Percentiles rank a stretch among this genome's conserved stretches.
phyloP scores from a whole-genome alignment of 2,888 invertebrate species.

The Dryocosmus kuriphilus region DNA sequence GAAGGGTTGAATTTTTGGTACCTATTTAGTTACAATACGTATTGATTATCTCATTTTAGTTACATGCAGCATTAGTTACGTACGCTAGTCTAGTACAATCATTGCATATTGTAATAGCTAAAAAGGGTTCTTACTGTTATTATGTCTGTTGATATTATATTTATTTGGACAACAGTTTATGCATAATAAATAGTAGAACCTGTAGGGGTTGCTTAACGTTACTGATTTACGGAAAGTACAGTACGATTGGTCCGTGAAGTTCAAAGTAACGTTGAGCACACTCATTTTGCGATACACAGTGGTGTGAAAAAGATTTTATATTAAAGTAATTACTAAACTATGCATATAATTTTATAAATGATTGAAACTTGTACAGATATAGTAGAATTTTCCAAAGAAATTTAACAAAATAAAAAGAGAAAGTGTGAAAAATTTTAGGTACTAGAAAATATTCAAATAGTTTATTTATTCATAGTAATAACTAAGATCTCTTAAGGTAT shows the following conservation, averaged over 20 bases:
- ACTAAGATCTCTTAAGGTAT: not conserved
- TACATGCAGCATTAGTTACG: too few relatives aligned
- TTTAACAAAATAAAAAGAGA: too few relatives aligned
- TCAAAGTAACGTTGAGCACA: too few relatives aligned
- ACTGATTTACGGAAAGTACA: not conserved
- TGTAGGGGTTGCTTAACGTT: not conserved
- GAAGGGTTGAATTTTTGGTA: not conserved
- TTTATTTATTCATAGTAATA: not conserved
- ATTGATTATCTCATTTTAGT: too few relatives aligned
- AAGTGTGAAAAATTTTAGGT: too few relatives aligned
- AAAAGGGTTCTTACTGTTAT: not conserved
- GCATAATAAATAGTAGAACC: not conserved
- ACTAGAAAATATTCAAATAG: not conserved
- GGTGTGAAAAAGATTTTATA: too few relatives aligned
- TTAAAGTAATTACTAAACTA: too few relatives aligned
- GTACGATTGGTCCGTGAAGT: not conserved
- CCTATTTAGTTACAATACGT: too few relatives aligned
- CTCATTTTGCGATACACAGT: not conserved
- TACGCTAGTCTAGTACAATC: too few relatives aligned
- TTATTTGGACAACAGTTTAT: not conserved
- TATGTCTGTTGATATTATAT: slow-evolving; percentile 3
- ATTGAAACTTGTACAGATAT: too few relatives aligned
- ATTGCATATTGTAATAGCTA: not conserved
- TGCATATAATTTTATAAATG: too few relatives aligned
- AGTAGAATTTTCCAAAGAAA: too few relatives aligned